Evolutionary conservation across 2,888 invertebrate genomes (phyloP), one percentile per base, ranked within the genome.

Genomic region (Allolobophora icterica): DNA sequence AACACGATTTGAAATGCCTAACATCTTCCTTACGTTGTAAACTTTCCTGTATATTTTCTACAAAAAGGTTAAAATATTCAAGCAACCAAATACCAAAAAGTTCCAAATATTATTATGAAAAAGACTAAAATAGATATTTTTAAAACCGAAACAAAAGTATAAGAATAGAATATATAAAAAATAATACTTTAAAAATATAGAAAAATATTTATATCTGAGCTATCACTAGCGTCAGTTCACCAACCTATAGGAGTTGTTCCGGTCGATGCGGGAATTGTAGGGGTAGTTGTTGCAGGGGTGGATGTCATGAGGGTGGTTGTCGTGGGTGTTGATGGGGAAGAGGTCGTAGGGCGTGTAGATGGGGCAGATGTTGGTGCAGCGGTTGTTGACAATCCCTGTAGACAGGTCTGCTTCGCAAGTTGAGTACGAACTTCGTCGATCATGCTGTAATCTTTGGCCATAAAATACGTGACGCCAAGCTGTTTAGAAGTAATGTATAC

Each of bases 381-480:
- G 1, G 6, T 52, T 1, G 21, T n/a, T n/a, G 71, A n/a, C 8
- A n/a, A n/a, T 5, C 71, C 71, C n/a, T 4, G 6, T n/a, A 8
- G 5, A 11, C 71, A 71, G 8, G 71, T 71, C n/a, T 71, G 71
- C n/a, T 71, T n/a, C 8, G 71, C 30, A n/a, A 71, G 71, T n/a
- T 8, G 11, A n/a, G 30, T 8, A n/a, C 30, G 30, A n/a, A 71
- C 71, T 30, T 71, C 71, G n/a, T 71, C n/a, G 8, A 71, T 71
- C 71, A 71, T 71, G 71, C 71, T 71, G 71, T 71, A 71, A n/a
- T 71, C 71, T 71, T 71, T 71, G 17, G 71, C 71, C 71, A 71
- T n/a, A n/a, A 71, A 71, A n/a, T 71, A 71, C n/a, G 71, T 71
- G 2, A 71, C 71, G 71, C 71, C 71, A n/a, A 71, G 71, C 71